phyloP scores from a whole-genome alignment of 2,113 vertebrate genomes.

The Stercorarius parasiticus region DNA sequence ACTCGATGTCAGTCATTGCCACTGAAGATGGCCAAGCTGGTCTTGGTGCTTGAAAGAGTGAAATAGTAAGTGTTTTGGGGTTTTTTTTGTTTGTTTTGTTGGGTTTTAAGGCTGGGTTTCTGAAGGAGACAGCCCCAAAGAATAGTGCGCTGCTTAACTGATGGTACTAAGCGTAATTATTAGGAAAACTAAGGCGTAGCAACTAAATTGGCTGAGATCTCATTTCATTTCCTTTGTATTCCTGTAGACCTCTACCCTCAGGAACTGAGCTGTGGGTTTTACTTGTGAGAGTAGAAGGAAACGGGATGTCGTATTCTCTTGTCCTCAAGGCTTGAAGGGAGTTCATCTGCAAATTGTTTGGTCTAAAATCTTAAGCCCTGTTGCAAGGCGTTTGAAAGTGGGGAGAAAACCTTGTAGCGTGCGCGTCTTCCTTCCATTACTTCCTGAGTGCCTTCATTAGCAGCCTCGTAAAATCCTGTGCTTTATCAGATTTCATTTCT shows the following conservation, averaged over 20 bases:
- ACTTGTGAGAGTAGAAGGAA: not conserved
- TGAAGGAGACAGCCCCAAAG: not conserved
- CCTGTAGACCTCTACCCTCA: not conserved
- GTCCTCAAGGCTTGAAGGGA: not conserved
- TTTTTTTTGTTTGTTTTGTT: not conserved
- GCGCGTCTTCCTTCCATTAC: not conserved
- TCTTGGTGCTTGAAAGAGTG: not conserved
- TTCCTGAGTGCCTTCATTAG: slow-evolving; percentile 35
- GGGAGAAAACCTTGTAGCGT: not conserved
- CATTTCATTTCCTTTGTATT: slow-evolving; percentile 24
- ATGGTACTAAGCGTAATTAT: not conserved
- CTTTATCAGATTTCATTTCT: slow-evolving; percentile 37
- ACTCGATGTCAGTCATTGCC: not conserved
- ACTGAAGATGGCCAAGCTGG: not conserved
- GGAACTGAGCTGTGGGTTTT: slow-evolving; percentile 31
- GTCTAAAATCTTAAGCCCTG: not conserved
- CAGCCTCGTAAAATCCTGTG: slow-evolving; percentile 6
- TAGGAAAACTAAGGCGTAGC: not conserved
- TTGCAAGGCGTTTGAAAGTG: not conserved
- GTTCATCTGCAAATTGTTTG: not conserved
- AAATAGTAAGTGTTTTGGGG: not conserved
- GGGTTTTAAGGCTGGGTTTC: not conserved
- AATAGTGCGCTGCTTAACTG: not conserved
- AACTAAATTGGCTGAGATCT: not conserved
- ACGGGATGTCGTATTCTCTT: not conserved